phyloP scores from a whole-genome alignment of 2,888 invertebrate genomes.

The Stictocephala bisonia region DNA sequence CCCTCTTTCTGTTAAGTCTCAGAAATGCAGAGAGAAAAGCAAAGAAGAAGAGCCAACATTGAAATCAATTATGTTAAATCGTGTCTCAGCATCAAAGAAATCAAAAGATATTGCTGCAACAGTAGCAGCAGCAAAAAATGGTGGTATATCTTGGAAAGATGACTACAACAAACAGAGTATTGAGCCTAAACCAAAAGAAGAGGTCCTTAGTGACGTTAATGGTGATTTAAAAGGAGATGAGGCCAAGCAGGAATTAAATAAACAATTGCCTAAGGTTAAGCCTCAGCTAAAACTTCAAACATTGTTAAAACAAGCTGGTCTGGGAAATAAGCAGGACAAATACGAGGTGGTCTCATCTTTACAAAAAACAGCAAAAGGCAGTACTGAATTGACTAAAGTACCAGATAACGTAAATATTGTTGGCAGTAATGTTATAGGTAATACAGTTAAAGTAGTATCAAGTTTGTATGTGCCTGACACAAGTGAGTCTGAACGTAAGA shows the following conservation, averaged over 20 bases:
- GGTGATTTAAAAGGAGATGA: background rate
- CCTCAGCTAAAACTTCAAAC: slow-evolving; percentile 22
- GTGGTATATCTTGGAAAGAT: slow-evolving; percentile 58
- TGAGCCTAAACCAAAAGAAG: slow-evolving; percentile 23
- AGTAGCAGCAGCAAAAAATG: slow-evolving; percentile 62
- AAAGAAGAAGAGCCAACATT: slow-evolving; percentile 31
- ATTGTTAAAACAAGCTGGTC: slow-evolving; percentile 10
- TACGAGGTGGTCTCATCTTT: background rate
- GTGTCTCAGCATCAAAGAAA: slow-evolving; percentile 13
- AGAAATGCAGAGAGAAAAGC: slow-evolving; percentile 40
- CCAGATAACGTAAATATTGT: slow-evolving; percentile 9
- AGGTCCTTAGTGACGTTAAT: background rate
- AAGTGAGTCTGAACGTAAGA: too few relatives aligned
- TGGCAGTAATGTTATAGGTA: too few relatives aligned
- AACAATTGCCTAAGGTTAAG: background rate
- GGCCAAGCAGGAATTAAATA: background rate
- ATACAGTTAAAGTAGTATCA: too few relatives aligned
- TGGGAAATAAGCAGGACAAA: slow-evolving; percentile 10
- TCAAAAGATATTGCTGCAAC: slow-evolving; percentile 25
- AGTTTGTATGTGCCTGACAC: too few relatives aligned
- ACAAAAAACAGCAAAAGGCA: background rate
- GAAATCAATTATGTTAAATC: slow-evolving; percentile 14
- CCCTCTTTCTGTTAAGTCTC: slow-evolving; percentile 34
- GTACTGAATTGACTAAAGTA: background rate
- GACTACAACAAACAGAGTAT: background rate